These are phyloP conservation scores for Cancer borealis DNA, from an alignment of 2,888 invertebrate genomes.

Conservation along the genomic window DNA sequence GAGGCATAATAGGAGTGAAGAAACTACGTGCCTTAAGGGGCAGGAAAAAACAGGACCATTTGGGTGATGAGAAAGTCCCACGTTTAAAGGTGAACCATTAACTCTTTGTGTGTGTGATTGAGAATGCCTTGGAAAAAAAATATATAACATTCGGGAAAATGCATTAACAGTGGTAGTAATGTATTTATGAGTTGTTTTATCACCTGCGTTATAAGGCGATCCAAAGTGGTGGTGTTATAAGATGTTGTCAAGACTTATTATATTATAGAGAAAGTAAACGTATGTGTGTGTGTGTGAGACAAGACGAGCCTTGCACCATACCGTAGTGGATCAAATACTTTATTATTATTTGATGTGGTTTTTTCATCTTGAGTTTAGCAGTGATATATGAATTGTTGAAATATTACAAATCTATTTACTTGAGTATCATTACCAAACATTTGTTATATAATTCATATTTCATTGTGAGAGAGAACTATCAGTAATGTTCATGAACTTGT, in stretches of 20 bases:
- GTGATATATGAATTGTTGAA: constrained; percentile 43
- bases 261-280: not conserved
- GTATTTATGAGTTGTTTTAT: not conserved
- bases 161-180: not conserved
- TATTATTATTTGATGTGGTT: not conserved
- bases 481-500: not conserved
- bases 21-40: constrained; percentile 62
- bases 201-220: not conserved
- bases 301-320: not conserved
- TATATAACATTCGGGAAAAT: not conserved
- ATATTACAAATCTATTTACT: constrained; percentile 30
- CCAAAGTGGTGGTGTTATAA: not conserved
- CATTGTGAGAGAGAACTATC: not conserved
- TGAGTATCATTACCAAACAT: constrained; percentile 13
- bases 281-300: not conserved
- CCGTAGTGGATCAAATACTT: not conserved
- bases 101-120: not conserved
- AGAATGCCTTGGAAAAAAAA: constrained; percentile 47
- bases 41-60: constrained; percentile 51
- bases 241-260: not conserved
- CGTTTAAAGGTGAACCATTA: not conserved
- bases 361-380: not conserved
- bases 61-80: not conserved
- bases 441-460: constrained; percentile 37
- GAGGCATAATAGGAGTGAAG: constrained; percentile 58